Conservation (phyloP, 1,140 invertebrate genomes). For the Drosophila littoralis region DNA sequence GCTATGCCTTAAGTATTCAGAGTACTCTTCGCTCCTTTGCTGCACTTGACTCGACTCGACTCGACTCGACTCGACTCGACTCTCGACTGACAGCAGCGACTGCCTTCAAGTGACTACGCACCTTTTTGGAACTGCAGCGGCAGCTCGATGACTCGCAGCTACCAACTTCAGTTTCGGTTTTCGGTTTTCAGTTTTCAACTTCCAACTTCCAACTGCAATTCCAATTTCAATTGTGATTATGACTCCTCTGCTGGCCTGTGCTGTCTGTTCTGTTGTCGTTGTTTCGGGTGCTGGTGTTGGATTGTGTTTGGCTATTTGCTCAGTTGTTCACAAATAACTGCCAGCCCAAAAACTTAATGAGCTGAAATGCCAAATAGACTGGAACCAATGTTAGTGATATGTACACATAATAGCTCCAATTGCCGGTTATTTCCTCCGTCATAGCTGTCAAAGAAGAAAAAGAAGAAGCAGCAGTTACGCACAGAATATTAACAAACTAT, state of each 20-base stretch:
- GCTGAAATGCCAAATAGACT: constrained; percentile 84
- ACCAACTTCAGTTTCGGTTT: constrained; percentile 13
- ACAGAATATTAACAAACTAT: constrained; percentile 20
- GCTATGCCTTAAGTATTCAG: constrained; percentile 5
- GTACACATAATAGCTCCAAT: constrained; percentile 82
- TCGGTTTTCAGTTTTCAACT: neutral
- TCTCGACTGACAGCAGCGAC: constrained; percentile 48
- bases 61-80: neutral
- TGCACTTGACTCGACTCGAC: constrained; percentile 20
- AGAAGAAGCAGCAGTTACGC: neutral
- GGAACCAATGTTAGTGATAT: constrained; percentile 80
- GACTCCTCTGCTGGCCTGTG: constrained; percentile 7
- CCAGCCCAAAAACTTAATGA: constrained; percentile 84
- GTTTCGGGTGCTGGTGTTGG: constrained; percentile 36
- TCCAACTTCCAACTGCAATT: constrained; percentile 23
- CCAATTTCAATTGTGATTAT: constrained; percentile 36
- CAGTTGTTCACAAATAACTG: constrained; percentile 84
- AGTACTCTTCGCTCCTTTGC: neutral
- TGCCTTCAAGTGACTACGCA: constrained; percentile 67
- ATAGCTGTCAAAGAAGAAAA: constrained; percentile 62
- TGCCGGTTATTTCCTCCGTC: constrained; percentile 82
- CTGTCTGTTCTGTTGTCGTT: neutral
- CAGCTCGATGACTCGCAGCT: constrained; percentile 16
- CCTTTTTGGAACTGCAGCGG: constrained; percentile 37
- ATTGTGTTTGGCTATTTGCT: constrained; percentile 52